phyloP scores from a whole-genome alignment of 2,797 vertebrate species.

The Mus minutoides region DNA sequence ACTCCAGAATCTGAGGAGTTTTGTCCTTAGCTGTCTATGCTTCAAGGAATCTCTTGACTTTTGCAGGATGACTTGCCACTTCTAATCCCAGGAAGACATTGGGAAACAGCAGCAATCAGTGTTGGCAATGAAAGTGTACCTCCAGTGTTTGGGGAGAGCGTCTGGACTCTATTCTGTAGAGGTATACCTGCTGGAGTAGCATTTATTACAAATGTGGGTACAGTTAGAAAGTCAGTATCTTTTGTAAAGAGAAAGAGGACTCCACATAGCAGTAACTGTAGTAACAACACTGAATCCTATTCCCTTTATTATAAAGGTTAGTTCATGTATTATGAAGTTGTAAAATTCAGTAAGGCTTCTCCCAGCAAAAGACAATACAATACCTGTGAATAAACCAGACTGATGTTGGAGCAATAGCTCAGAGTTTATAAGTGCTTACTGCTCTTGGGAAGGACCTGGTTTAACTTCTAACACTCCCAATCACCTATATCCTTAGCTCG shows the following conservation, averaged over 20 bases:
- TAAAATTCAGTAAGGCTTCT: not conserved
- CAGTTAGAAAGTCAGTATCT: not conserved
- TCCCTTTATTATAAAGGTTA: not conserved
- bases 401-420: not conserved
- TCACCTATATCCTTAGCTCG: not conserved
- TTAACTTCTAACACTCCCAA: not conserved
- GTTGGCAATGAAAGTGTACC: not conserved
- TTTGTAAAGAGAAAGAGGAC: constrained; percentile 3
- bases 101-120: not conserved
- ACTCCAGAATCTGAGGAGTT: not conserved
- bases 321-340: not conserved
- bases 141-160: not conserved
- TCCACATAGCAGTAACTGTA: too few species aligned
- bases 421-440: too few species aligned
- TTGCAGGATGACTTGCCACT: not conserved
- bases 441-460: not conserved
- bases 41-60: not conserved
- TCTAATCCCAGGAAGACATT: not conserved
- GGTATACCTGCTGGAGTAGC: not conserved
- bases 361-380: not conserved
- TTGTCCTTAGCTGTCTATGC: not conserved
- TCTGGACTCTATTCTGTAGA: not conserved
- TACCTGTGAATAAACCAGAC: not conserved
- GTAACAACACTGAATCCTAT: not conserved
- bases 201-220: not conserved